Percentiles rank a stretch among this genome's conserved stretches.
Conservation (phyloP, 2,888 invertebrate species). For the Dorcus hopei region DNA sequence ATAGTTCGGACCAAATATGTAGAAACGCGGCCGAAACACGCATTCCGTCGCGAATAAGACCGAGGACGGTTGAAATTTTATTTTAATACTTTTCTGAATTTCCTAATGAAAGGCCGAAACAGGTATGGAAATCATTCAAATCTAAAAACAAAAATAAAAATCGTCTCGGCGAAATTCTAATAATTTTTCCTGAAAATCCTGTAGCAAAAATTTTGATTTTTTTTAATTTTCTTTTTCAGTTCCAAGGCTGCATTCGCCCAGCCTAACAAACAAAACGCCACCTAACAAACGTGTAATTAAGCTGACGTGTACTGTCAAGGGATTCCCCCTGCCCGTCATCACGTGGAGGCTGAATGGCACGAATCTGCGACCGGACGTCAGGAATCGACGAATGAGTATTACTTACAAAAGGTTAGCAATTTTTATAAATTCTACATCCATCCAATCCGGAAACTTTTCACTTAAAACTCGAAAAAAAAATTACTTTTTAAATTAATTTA, state of each 20-base stretch:
- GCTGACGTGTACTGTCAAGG: slow-evolving; percentile 71
- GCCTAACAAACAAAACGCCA: too few species aligned
- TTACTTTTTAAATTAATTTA: not conserved
- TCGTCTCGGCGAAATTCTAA: too few species aligned
- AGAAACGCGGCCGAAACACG: slow-evolving; percentile 35
- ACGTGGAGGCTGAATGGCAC: slow-evolving; percentile 79
- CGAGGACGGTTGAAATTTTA: slow-evolving; percentile 30
- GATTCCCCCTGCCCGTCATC: slow-evolving; percentile 76
- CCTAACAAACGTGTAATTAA: too few species aligned
- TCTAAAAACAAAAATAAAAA: too few species aligned
- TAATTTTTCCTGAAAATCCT: too few species aligned
- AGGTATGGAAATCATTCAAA: too few species aligned
- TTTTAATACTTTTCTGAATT: slow-evolving; percentile 23
- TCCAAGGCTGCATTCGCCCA: too few species aligned
- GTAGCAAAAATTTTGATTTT: too few species aligned
- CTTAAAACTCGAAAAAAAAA: not conserved
- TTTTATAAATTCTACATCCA: too few species aligned
- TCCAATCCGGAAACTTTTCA: too few species aligned
- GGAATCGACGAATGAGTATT: slow-evolving; percentile 6
- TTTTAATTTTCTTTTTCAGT: too few species aligned
- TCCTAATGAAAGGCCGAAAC: too few species aligned
- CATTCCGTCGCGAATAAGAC: slow-evolving; percentile 30
- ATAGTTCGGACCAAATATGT: slow-evolving; percentile 48
- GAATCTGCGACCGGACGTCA: slow-evolving; percentile 53
- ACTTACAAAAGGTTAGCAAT: slow-evolving; percentile 11